These are phyloP conservation scores for Chymomyza amoena DNA, from an alignment of 2,888 invertebrate genomes.

Conservation along the genomic window DNA sequence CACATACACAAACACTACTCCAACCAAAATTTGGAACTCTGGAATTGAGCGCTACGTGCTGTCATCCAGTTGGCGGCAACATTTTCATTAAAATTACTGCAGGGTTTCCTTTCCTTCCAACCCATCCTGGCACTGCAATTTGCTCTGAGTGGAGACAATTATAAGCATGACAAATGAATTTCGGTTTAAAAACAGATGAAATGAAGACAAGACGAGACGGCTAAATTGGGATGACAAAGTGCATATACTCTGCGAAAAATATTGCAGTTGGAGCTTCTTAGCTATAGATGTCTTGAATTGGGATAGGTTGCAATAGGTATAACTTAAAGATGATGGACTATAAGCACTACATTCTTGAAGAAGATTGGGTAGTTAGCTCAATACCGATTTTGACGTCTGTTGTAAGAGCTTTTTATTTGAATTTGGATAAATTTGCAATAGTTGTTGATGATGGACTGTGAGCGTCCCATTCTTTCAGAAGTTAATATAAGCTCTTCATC, in stretches of 20 bases:
- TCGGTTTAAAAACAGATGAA: conserved; percentile 56
- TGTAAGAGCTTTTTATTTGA: no score
- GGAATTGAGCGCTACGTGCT: conserved; percentile 49
- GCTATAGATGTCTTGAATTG: no score
- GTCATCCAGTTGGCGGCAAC: conserved; percentile 51
- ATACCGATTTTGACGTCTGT: no score
- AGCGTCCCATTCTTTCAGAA: no score
- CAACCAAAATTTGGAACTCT: not conserved
- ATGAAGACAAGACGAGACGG: not conserved
- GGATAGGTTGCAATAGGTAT: no score
- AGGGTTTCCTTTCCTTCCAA: conserved; percentile 16
- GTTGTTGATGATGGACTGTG: no score
- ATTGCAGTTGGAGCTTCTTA: not conserved
- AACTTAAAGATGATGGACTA: no score
- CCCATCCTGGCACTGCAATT: conserved; percentile 55
- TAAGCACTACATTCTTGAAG: no score
- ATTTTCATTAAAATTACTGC: conserved; percentile 72
- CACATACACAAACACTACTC: conserved; percentile 30
- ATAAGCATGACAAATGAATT: conserved; percentile 75
- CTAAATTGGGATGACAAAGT: not conserved
- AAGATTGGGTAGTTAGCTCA: no score
- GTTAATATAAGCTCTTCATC: no score
- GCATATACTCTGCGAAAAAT: not conserved
- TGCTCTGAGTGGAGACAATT: conserved; percentile 70
- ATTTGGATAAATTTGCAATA: no score